Evolutionary conservation across 2,888 invertebrate genomes (phyloP), one percentile per base, ranked within the genome.

Genomic region (Limenitis camilla): DNA sequence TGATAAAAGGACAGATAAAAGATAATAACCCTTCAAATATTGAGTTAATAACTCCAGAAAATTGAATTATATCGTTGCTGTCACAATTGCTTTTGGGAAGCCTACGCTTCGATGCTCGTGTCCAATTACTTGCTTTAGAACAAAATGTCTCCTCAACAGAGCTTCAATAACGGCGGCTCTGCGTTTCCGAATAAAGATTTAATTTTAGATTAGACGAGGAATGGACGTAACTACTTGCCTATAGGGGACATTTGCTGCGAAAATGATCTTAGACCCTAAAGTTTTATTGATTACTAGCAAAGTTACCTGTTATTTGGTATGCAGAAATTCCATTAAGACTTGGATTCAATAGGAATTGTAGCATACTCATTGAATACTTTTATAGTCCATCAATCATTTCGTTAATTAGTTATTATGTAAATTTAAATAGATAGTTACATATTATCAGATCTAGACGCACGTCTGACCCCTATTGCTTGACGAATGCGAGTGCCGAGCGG

Each of bases 191-290:
- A 73, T 68, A 74, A 72, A 79, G 78, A 80, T 81, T 81, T 79
- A 75, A 81, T 80, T 81, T 78, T 66, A 78, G 79, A 82, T 81
- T 73, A 74, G 67, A 67, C 66, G 65, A 65, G 68, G 56, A 65
- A 66, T 67, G 65, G 56, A 50, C 54, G 59, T 62, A 55, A 58
- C 56, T 57, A 56, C 55, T 58, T 58, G 50, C 48, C 55, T 51
- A 56, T 39, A 43, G 46, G 33, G 30, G 42, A 46, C 39, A 43
- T 44, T 33, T 11, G 28, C 10, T 9, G 39, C 32, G 8, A 28
- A 30, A 29, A 27, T 29, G 11, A 32, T 44, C 10, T 39, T 39
- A 29, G 7, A 7, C 27, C 27, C 28, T 45, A 29, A 27, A 5
- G 38, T 27, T 3, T n/a, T 35, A n/a, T 35, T n/a, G 0, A 35